Conservation (phyloP, 2,113 vertebrate species). For the Gallinago media region DNA sequence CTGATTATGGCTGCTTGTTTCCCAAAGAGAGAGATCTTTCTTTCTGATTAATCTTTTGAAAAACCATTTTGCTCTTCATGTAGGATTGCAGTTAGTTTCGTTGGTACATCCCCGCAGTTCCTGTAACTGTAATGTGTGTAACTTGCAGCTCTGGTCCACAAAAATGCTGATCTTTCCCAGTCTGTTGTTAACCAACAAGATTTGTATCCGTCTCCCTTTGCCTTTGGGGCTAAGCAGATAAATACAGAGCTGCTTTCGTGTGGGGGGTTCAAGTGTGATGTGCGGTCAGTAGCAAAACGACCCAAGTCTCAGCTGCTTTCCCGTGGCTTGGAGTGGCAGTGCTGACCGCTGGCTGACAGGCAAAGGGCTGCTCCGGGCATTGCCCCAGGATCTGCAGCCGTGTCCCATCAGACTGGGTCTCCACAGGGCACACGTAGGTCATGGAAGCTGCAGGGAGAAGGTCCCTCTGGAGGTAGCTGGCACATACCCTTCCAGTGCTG, state of each 20-base stretch:
- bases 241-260: background rate
- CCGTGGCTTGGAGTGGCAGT: background rate
- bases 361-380: background rate
- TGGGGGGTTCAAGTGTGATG: background rate
- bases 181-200: background rate
- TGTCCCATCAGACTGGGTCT: background rate
- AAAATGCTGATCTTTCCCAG: background rate
- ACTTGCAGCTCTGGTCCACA: background rate
- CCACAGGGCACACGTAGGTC: background rate
- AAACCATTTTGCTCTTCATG: background rate
- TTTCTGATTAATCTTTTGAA: background rate
- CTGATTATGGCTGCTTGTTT: slow-evolving; percentile 30
- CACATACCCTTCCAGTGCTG: background rate
- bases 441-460: background rate
- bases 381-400: background rate
- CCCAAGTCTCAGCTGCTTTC: background rate
- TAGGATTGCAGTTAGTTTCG: background rate
- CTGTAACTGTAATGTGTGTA: fast-evolving
- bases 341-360: background rate
- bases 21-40: background rate
- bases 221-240: background rate
- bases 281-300: background rate
- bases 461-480: background rate
- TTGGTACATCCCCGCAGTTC: fast-evolving
- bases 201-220: slow-evolving; percentile 2